Base-by-base conservation (phyloP, 2,888 invertebrate genomes). In the Cylloceria caligata region DNA sequence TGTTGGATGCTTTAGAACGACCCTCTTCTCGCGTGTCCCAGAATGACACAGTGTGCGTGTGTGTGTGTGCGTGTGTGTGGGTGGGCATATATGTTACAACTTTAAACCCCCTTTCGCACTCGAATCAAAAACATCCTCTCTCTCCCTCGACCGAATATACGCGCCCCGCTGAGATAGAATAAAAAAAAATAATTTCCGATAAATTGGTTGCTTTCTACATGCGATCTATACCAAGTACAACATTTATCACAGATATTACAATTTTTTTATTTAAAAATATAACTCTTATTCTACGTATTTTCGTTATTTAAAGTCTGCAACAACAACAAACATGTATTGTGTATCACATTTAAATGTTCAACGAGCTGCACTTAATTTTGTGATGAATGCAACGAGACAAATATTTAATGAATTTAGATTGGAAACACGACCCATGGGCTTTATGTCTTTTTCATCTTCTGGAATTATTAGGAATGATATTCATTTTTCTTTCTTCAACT, bases 41-140 rank as follows among this genome's bases (percentile, higher is more conserved):
- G 30, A 77, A 73, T 73, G 67, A 77, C 62, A 30, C 24, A 62
- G 76, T 34, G 42, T 24, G 9, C 42, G 24, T 52, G 73, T 62
- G 21, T 39, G 13, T 47, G 21, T 13, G 11, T n/a, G n/a, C n/a
- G 62, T 57, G 30, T 55, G 39, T 30, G 7, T 72, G 30, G 42
- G 27, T 57, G 30, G 45, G 30, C 16, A 34, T 68, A 57, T 30
- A 57, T 52, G 39, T 30, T 68, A 72, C 49, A 73, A 62, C 68
- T 77, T 73, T 77, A 36, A 77, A 81, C 73, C 55, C 57, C 57
- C 55, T 27, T 19, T 21, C 49, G 49, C 21, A 49, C 49, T 49
- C 49, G 49, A 49, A 5, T 24, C 21, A 49, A 24, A 21, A 49
- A 49, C 49, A 13, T 24, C 49, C 13, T 49, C 7, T 21, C 49